A percentile compares a stretch with the other conserved stretches of the same genome.
phyloP scores from a whole-genome alignment of 2,888 invertebrate genomes.

The Synanthedon myopaeformis region DNA sequence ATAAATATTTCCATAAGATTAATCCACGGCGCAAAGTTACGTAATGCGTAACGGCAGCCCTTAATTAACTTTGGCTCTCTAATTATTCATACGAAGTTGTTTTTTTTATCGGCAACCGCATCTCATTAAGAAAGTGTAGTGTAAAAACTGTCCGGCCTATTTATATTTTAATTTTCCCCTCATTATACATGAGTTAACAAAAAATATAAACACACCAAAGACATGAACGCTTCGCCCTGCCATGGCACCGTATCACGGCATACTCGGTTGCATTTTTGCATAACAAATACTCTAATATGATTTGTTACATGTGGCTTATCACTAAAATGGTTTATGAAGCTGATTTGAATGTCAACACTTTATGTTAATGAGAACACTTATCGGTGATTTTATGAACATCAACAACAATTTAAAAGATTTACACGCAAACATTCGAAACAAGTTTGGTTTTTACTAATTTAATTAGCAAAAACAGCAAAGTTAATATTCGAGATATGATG shows the following conservation, averaged over 20 bases:
- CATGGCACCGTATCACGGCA: slow-evolving; percentile 58
- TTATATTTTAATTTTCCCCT: slow-evolving; percentile 33
- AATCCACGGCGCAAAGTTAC: slow-evolving; percentile 45
- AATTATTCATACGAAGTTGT: slow-evolving; percentile 13
- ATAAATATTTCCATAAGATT: slow-evolving; percentile 58
- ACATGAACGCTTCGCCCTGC: slow-evolving; percentile 35
- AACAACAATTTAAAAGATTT: background rate
- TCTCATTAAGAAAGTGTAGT: slow-evolving; percentile 3
- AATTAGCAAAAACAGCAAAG: slow-evolving; percentile 10
- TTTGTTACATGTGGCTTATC: slow-evolving; percentile 43
- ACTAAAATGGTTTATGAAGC: slow-evolving; percentile 22
- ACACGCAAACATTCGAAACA: background rate
- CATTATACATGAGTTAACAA: slow-evolving; percentile 34
- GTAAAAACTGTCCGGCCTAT: slow-evolving; percentile 9
- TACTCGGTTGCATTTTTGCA: slow-evolving; percentile 61
- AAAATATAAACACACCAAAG: slow-evolving; percentile 55
- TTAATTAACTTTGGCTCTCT: slow-evolving; percentile 30
- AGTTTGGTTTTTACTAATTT: background rate
- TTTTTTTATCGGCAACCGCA: slow-evolving; percentile 10
- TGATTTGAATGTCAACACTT: slow-evolving; percentile 12
- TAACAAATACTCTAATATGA: slow-evolving; percentile 48
- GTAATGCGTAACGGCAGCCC: slow-evolving; percentile 26
- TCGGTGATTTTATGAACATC: background rate
- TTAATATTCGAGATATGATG: slow-evolving; percentile 37
- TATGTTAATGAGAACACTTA: slow-evolving; percentile 4